Conservation (phyloP, 1,140 invertebrate genomes). For the Penaeus chinensis region DNA sequence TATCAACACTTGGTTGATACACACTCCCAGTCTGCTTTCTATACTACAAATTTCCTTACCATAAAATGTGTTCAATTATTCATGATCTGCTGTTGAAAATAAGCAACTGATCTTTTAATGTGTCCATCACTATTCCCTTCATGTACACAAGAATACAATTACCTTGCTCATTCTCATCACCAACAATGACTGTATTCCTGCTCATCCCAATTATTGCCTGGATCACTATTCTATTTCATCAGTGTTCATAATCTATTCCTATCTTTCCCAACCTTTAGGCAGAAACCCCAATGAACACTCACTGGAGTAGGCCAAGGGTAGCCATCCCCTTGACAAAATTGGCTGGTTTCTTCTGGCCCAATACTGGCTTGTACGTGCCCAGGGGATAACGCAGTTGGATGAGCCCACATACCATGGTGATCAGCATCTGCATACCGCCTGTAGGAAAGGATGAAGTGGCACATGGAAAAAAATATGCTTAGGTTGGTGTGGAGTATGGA, state of each 20-base stretch:
- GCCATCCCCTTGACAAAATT: conserved; percentile 83
- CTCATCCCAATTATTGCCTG: too few relatives aligned
- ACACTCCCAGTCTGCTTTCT: neutral
- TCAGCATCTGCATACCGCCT: conserved; percentile 79
- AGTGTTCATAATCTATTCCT: too few relatives aligned
- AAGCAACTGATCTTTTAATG: too few relatives aligned
- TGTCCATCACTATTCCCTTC: too few relatives aligned
- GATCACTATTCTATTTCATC: too few relatives aligned
- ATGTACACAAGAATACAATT: too few relatives aligned
- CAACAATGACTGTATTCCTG: too few relatives aligned
- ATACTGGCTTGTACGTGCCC: conserved; percentile 69
- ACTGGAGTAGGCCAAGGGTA: conserved; percentile 81
- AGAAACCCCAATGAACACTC: conserved; percentile 42
- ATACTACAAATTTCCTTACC: neutral
- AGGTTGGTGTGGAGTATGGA: neutral
- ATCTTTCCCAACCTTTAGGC: neutral
- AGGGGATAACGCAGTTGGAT: conserved; percentile 83
- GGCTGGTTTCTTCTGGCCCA: conserved; percentile 71
- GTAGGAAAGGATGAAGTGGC: conserved; percentile 53
- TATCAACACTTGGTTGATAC: neutral
- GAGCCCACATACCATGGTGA: conserved; percentile 81
- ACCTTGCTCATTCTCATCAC: too few relatives aligned
- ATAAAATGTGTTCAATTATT: too few relatives aligned
- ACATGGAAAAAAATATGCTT: conserved; percentile 55
- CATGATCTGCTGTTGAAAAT: too few relatives aligned